A percentile compares a stretch with the other conserved stretches of the same genome.
phyloP scores from a whole-genome alignment of 2,888 invertebrate genomes.

The Agrotis puta region DNA sequence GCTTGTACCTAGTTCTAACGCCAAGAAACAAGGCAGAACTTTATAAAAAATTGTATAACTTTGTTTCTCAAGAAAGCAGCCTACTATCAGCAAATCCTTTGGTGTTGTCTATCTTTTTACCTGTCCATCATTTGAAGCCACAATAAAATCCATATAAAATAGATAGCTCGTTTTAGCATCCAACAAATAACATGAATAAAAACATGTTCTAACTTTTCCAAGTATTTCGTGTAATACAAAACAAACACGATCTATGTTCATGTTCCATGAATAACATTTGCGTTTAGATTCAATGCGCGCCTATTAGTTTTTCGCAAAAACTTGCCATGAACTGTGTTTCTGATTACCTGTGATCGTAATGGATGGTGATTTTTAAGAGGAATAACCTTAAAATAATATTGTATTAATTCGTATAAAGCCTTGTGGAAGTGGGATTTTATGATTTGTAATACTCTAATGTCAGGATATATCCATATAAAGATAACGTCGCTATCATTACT shows the following conservation, averaged over 20 bases:
- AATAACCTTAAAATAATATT: too few relatives aligned
- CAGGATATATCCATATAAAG: too few relatives aligned
- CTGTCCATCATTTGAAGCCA: not conserved
- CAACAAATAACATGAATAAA: not conserved
- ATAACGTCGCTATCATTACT: too few relatives aligned
- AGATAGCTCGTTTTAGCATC: not conserved
- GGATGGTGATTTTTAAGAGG: too few relatives aligned
- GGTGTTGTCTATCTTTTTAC: not conserved
- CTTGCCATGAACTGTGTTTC: not conserved
- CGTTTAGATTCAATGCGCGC: not conserved
- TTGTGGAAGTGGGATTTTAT: too few relatives aligned
- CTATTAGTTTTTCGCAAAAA: conserved; percentile 15
- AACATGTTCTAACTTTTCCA: conserved; percentile 9
- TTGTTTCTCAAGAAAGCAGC: not conserved
- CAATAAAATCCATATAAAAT: not conserved
- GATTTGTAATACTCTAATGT: too few relatives aligned
- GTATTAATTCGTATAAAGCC: too few relatives aligned
- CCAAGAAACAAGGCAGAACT: not conserved
- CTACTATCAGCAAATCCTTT: not conserved
- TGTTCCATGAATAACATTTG: conserved; percentile 20
- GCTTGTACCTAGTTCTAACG: not conserved
- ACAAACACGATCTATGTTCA: conserved; percentile 9
- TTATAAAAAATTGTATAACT: not conserved
- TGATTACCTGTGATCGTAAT: not conserved
- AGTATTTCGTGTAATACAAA: not conserved